These are phyloP conservation scores for Mastomys coucha DNA, from an alignment of 2,113 vertebrate species.

Conservation along the genomic window DNA sequence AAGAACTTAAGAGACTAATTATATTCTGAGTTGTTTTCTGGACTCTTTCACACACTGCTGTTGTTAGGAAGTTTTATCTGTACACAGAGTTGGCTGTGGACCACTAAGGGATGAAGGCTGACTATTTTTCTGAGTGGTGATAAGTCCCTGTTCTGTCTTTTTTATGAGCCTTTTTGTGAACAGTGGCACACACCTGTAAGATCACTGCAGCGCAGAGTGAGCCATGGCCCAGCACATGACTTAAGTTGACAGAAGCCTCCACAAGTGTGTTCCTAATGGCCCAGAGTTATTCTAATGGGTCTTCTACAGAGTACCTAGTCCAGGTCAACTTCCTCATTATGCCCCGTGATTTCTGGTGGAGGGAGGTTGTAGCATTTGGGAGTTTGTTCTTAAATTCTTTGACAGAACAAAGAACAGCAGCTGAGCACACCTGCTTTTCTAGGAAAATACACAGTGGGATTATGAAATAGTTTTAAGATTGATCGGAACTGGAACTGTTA, in stretches of 20 bases:
- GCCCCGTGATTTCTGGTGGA: neutral
- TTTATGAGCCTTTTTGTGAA: slow-evolving; percentile 39
- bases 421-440: slow-evolving; percentile 51
- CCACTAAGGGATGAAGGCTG: neutral
- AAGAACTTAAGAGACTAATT: slow-evolving; percentile 36
- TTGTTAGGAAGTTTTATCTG: slow-evolving; percentile 6
- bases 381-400: slow-evolving; percentile 19
- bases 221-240: neutral
- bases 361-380: neutral
- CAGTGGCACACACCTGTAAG: neutral
- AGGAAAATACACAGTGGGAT: slow-evolving; percentile 59
- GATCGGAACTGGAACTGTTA: slow-evolving; percentile 78
- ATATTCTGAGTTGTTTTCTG: slow-evolving; percentile 50
- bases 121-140: neutral
- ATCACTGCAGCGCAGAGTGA: neutral
- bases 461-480: slow-evolving; percentile 68
- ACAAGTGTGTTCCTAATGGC: neutral
- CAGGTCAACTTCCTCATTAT: neutral
- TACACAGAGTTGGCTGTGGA: neutral
- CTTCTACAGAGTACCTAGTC: neutral
- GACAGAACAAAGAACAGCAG: too few relatives aligned
- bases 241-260: neutral
- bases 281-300: neutral
- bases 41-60: neutral
- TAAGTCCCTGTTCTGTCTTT: neutral